A percentile compares a stretch with the other conserved stretches of the same genome.
phyloP scores from a whole-genome alignment of 2,797 vertebrate species.

The Cichlasoma orientale region DNA sequence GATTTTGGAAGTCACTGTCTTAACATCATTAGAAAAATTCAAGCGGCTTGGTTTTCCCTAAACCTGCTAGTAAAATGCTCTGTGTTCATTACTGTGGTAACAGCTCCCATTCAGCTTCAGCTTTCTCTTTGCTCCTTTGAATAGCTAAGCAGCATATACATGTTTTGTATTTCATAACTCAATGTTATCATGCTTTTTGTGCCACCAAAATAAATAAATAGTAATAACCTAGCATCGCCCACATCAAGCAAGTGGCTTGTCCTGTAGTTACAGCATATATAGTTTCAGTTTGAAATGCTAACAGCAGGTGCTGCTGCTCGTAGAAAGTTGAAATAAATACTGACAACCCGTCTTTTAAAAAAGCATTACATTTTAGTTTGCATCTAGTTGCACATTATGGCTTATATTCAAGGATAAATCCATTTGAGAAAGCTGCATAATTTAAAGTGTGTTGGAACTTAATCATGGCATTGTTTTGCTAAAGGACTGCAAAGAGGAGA shows the following conservation, averaged over 20 bases:
- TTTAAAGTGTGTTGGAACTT: neutral
- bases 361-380: slow-evolving; percentile 21
- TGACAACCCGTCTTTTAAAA: neutral
- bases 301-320: slow-evolving; percentile 9
- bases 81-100: slow-evolving; percentile 5
- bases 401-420: neutral
- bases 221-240: slow-evolving; percentile 8
- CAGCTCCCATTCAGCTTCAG: slow-evolving; percentile 21
- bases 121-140: slow-evolving; percentile 19
- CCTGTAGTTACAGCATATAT: neutral
- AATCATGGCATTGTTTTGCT: slow-evolving; percentile 2
- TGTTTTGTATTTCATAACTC: slow-evolving; percentile 22
- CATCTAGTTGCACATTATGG: neutral
- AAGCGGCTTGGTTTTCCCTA: slow-evolving; percentile 13
- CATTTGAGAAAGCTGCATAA: neutral
- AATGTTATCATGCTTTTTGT: slow-evolving; percentile 30
- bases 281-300: slow-evolving; percentile 16
- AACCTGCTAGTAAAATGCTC: neutral
- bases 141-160: slow-evolving; percentile 1
- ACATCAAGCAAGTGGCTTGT: neutral
- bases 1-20: slow-evolving; percentile 15
- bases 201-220: slow-evolving; percentile 34
- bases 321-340: slow-evolving; percentile 1
- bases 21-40: neutral
- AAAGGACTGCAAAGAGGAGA: neutral